Conservation (phyloP, 2,888 invertebrate genomes). For the Andrena haemorrhoa region DNA sequence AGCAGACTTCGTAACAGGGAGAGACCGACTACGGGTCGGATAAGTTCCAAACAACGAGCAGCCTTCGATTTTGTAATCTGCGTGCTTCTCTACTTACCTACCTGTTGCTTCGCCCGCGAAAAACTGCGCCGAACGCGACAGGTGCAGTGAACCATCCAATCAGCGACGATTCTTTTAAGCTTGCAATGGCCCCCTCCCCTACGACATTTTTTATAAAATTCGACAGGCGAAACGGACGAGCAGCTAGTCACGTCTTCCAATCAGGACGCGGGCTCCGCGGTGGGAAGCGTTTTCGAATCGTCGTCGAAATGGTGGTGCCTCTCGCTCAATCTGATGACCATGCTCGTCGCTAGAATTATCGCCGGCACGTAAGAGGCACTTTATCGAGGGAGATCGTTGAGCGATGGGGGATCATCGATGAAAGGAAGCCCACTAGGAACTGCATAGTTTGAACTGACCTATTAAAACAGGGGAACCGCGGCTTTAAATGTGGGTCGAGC, state of each 20-base stretch:
- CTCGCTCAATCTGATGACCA: conserved; percentile 60
- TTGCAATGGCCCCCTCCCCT: conserved; percentile 20
- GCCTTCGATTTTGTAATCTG: conserved; percentile 38
- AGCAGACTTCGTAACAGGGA: conserved; percentile 13
- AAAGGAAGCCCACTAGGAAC: conserved; percentile 10
- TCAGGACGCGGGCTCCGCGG: conserved; percentile 65
- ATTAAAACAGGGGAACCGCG: conserved; percentile 28
- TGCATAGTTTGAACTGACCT: conserved; percentile 22
- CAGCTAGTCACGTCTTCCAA: conserved; percentile 78
- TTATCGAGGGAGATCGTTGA: conserved; percentile 15
- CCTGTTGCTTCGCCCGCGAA: conserved; percentile 51
- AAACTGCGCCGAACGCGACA: conserved; percentile 20
- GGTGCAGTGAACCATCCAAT: conserved; percentile 57
- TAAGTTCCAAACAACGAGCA: conserved; percentile 73
- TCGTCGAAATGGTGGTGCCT: conserved; percentile 54
- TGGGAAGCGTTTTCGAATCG: conserved; percentile 30
- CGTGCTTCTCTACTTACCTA: conserved; percentile 24
- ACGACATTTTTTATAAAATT: conserved; percentile 65
- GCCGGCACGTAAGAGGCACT: conserved; percentile 64
- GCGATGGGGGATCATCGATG: conserved; percentile 30
- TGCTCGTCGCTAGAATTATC: conserved; percentile 72
- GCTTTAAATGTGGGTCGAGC: conserved; percentile 32
- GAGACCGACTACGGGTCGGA: conserved; percentile 63
- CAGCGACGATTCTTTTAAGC: conserved; percentile 31
- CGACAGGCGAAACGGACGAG: conserved; percentile 79